Percentiles rank a stretch among this genome's conserved stretches.
Conservation (phyloP, 2,797 vertebrate species). For the Acanthurus tractus region DNA sequence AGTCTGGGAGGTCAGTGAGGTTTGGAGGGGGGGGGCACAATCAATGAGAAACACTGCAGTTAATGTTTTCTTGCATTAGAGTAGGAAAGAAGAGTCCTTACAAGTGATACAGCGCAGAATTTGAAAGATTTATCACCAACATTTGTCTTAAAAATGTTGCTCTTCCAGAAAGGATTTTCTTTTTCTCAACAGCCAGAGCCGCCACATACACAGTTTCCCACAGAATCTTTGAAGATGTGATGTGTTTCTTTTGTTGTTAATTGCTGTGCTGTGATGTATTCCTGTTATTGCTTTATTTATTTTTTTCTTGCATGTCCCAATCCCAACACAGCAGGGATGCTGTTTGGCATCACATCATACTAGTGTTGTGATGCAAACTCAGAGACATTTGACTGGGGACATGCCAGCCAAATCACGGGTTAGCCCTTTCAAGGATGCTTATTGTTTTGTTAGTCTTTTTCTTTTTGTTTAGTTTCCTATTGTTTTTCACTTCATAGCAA, state of each 20-base stretch:
- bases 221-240: not conserved
- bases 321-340: slow-evolving; percentile 6
- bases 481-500: not conserved
- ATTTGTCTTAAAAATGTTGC: not conserved
- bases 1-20: not conserved
- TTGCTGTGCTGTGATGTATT: slow-evolving; percentile 19
- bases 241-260: not conserved
- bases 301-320: not conserved
- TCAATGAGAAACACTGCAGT: slow-evolving; percentile 14
- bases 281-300: not conserved
- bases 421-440: not conserved
- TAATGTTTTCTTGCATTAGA: slow-evolving; percentile 7
- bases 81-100: not conserved
- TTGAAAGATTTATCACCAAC: slow-evolving; percentile 9
- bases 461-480: not conserved
- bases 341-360: slow-evolving; percentile 20
- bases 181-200: not conserved
- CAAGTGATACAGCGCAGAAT: not conserved
- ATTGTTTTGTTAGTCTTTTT: not conserved
- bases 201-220: not conserved
- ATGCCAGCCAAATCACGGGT: not conserved
- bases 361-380: not conserved
- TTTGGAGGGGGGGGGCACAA: not conserved
- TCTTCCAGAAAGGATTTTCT: not conserved
- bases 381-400: slow-evolving; percentile 1